Evolutionary conservation across 2,797 vertebrate species (phyloP).

Genomic region (Miichthys miiuy): DNA sequence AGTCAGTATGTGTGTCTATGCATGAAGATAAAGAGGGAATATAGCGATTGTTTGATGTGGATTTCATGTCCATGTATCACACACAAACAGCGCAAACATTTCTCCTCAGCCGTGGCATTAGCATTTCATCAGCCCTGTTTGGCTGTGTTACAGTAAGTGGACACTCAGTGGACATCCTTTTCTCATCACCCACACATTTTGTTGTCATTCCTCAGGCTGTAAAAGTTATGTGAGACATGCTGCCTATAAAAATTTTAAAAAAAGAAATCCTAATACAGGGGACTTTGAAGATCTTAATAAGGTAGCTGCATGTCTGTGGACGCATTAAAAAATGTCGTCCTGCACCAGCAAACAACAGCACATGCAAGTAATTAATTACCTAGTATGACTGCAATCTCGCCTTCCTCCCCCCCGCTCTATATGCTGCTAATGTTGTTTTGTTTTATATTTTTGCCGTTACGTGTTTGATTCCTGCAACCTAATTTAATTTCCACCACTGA

Average conservation of each 20-base stretch:
- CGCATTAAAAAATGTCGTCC: slow-evolving; percentile 1
- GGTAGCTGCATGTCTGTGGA: slow-evolving; percentile 4
- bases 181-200: slow-evolving; percentile 25
- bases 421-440: slow-evolving; percentile 24
- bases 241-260: slow-evolving; percentile 14
- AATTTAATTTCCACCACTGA: slow-evolving; percentile 65
- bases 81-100: not conserved
- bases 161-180: slow-evolving; percentile 24
- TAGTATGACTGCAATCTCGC: slow-evolving; percentile 20
- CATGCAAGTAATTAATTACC: slow-evolving; percentile 55
- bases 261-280: not conserved
- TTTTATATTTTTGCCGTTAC: slow-evolving; percentile 25
- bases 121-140: slow-evolving; percentile 17
- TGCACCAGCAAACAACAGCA: slow-evolving; percentile 30
- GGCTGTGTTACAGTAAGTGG: slow-evolving; percentile 27
- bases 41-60: not conserved
- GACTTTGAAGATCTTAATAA: slow-evolving; percentile 33
- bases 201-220: slow-evolving; percentile 25
- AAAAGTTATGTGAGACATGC: slow-evolving; percentile 30
- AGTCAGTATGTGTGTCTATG: not conserved
- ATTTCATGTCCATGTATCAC: not conserved
- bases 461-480: slow-evolving; percentile 54
- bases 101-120: not conserved
- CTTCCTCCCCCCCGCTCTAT: not conserved
- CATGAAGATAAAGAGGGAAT: not conserved